Evolutionary conservation across 2,113 vertebrate species (phyloP).

Genomic region (Mus spicilegus): DNA sequence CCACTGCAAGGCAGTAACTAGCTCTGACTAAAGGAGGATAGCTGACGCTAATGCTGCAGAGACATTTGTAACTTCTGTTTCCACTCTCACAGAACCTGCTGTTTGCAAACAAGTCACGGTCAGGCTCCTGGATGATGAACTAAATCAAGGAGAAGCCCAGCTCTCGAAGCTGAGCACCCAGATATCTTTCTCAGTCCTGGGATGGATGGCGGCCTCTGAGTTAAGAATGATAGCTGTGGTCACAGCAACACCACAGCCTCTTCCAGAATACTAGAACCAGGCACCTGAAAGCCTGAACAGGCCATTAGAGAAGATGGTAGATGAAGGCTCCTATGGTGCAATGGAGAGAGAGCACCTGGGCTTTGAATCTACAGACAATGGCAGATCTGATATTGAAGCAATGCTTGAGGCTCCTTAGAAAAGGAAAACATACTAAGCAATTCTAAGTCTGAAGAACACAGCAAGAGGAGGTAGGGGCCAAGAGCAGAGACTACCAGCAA

Average conservation of each 20-base stretch:
- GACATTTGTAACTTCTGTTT: background rate
- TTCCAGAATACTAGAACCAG: background rate
- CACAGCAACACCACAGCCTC: background rate
- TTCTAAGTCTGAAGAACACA: background rate
- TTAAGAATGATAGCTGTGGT: background rate
- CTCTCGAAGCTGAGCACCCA: background rate
- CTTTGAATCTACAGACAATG: conserved; percentile 88
- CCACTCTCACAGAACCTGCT: background rate
- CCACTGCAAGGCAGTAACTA: background rate
- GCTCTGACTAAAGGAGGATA: background rate
- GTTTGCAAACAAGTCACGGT: background rate
- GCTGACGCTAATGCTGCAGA: background rate
- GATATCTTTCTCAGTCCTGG: background rate
- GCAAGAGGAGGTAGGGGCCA: background rate
- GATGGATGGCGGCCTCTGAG: background rate
- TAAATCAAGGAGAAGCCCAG: background rate
- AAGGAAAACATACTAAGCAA: conserved; percentile 89
- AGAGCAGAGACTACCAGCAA: background rate
- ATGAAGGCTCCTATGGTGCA: background rate
- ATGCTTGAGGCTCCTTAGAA: conserved; percentile 99
- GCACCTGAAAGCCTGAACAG: background rate
- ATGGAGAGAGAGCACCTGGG: background rate
- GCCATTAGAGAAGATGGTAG: background rate
- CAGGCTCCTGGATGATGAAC: background rate
- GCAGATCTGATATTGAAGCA: conserved; percentile 99